phyloP scores from a whole-genome alignment of 1,140 invertebrate species.

The Chelonus insularis region DNA sequence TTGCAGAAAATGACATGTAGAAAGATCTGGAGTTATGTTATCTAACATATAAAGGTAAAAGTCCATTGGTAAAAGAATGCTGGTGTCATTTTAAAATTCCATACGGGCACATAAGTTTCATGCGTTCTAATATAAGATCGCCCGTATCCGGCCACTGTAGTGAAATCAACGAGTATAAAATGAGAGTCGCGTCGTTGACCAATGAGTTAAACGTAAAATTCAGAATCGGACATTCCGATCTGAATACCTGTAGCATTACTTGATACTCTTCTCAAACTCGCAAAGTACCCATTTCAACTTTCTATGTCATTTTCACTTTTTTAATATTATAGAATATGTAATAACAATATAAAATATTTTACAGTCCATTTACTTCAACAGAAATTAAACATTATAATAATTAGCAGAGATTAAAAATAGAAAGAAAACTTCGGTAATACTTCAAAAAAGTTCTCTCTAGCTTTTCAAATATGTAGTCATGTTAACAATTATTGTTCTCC shows the following conservation, averaged over 20 bases:
- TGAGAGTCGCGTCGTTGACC: slow-evolving; percentile 10
- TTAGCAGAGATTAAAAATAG: too few species aligned
- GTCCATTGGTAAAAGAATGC: neutral
- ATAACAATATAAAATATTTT: too few species aligned
- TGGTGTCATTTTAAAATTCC: slow-evolving; percentile 14
- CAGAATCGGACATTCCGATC: slow-evolving; percentile 4
- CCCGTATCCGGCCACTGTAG: slow-evolving; percentile 14
- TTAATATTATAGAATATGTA: too few species aligned
- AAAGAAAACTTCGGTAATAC: too few species aligned
- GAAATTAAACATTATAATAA: too few species aligned
- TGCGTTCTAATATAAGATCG: slow-evolving; percentile 16
- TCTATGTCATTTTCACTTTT: neutral
- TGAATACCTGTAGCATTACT: too few species aligned
- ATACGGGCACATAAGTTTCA: slow-evolving; percentile 6
- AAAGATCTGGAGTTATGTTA: neutral
- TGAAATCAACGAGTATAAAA: slow-evolving; percentile 6
- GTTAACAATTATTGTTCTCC: too few species aligned
- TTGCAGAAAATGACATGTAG: neutral
- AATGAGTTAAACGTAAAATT: neutral
- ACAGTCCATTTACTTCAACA: too few species aligned
- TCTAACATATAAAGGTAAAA: neutral
- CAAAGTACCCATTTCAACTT: neutral
- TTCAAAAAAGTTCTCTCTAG: too few species aligned
- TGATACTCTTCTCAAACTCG: too few species aligned
- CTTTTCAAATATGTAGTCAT: too few species aligned